These are phyloP conservation scores for Psephotus haematonotus DNA, from an alignment of 2,113 vertebrate genomes.

Conservation along the genomic window DNA sequence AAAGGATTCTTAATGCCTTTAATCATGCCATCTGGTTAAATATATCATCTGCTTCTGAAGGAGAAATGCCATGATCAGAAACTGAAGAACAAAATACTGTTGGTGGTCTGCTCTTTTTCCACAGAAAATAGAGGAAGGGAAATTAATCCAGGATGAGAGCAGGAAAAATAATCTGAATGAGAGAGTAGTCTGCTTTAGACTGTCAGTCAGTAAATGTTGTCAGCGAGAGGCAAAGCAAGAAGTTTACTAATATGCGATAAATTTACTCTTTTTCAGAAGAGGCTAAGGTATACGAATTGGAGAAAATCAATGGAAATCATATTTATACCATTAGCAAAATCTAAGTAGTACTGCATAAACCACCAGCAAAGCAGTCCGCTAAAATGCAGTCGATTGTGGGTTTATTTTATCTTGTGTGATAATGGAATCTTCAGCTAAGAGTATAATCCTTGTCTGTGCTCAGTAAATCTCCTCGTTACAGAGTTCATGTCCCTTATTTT, in stretches of 20 bases:
- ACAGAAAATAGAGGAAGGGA: background rate
- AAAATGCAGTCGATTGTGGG: background rate
- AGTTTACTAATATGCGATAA: background rate
- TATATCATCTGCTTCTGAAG: rapidly evolving
- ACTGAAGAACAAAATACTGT: background rate
- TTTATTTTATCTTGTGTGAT: constrained; percentile 23
- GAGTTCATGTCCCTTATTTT: constrained; percentile 14
- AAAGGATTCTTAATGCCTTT: background rate
- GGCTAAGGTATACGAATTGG: background rate
- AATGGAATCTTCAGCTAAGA: constrained; percentile 38
- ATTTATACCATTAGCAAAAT: background rate
- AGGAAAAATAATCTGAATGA: background rate
- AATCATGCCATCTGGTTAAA: background rate
- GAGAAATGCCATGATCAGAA: background rate
- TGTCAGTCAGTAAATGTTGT: background rate
- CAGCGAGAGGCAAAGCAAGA: background rate
- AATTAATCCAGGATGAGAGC: constrained; percentile 21
- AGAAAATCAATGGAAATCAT: background rate
- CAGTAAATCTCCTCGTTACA: constrained; percentile 17
- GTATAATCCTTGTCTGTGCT: constrained; percentile 36
- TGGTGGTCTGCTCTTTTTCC: background rate
- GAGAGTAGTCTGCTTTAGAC: background rate
- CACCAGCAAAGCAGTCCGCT: background rate
- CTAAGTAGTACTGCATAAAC: background rate
- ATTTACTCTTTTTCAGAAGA: background rate